Evolutionary conservation across 2,888 invertebrate genomes (phyloP), one percentile per base, ranked within the genome.

Genomic region (Phengaris arion): DNA sequence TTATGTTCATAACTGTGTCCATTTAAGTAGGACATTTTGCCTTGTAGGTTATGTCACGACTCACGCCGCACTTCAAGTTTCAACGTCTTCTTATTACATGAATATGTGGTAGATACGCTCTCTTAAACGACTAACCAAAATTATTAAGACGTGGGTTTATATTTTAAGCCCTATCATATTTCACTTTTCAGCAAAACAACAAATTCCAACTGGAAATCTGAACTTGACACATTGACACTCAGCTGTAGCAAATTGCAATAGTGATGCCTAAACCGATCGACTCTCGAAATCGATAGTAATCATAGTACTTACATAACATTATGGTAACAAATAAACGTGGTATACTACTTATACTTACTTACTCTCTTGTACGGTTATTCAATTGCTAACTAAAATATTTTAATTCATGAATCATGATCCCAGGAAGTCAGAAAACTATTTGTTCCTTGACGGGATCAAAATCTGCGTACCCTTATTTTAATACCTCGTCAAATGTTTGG

Each of bases 1-100:
- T 86, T 83, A 76, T 83, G 84, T 74, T 81, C 80, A 79, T 83
- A 82, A 54, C 82, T 81, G 82, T 84, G 84, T 80, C 86, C 89
- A 77, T 85, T 82, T n/a, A 89, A 84, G 86, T 85, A 90, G 85
- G 85, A 85, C 92, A 92, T 92, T 81, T 84, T 78, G 74, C 81
- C 73, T 81, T 82, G 80, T 87, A 90, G 89, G 87, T 87, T 89
- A 69, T 55, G 55, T 46, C 74, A 75, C 75, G 69, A 35, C 69
- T 46, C 74, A 75, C 75, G 69, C 57, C 69, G 46, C 75, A 51
- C 51, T 46, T 12, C n/a, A 12, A 35, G 35, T n/a, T 13, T 54
- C 54, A 8, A 15, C 10, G 54, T 9, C 5, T 46, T 0, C 22
- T 22, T 22, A 69, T 45, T 75, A 54, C 48, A 70, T 51, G 6